Percentiles rank a stretch among this genome's conserved stretches.
Evolutionary conservation across 23 tunicate species (phyloP).

Genomic region (Styela clava): DNA sequence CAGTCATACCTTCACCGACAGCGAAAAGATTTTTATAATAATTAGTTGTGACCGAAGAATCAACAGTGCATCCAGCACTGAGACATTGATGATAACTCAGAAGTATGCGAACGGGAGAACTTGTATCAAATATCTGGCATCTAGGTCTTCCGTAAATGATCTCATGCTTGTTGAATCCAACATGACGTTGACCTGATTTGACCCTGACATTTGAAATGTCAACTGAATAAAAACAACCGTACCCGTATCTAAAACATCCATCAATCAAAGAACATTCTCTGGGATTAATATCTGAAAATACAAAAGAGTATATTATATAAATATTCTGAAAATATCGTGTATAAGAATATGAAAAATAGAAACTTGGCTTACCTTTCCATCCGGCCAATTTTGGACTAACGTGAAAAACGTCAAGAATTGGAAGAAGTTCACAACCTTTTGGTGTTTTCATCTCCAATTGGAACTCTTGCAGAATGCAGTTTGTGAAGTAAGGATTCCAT

Average conservation of each 20-base stretch:
- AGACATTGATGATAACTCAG: constrained; percentile 44
- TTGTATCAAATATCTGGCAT: constrained; percentile 26
- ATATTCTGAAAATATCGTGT: too few species aligned
- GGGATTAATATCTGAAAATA: constrained; percentile 4
- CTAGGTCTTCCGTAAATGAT: constrained; percentile 28
- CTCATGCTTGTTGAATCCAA: not conserved
- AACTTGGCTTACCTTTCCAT: constrained; percentile 53
- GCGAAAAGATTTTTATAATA: constrained; percentile 23
- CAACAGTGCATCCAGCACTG: constrained; percentile 47
- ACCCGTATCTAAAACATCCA: constrained; percentile 38
- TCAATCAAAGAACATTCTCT: constrained; percentile 21
- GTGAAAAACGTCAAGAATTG: constrained; percentile 38
- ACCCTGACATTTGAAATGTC: constrained; percentile 19
- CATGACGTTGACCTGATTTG: constrained; percentile 15
- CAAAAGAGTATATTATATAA: too few species aligned
- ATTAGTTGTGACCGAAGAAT: constrained; percentile 8
- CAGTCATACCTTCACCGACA: constrained; percentile 14
- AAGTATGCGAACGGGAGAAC: constrained; percentile 14
- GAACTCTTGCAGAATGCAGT: constrained; percentile 50
- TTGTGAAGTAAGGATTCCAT: constrained; percentile 70
- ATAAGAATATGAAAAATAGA: too few species aligned
- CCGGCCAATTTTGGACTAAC: constrained; percentile 66
- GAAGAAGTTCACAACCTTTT: constrained; percentile 62
- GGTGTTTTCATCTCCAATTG: constrained; percentile 16
- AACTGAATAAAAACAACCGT: constrained; percentile 45